phyloP scores from a whole-genome alignment of 2,797 vertebrate species.

The Leucoraja ocellata region DNA sequence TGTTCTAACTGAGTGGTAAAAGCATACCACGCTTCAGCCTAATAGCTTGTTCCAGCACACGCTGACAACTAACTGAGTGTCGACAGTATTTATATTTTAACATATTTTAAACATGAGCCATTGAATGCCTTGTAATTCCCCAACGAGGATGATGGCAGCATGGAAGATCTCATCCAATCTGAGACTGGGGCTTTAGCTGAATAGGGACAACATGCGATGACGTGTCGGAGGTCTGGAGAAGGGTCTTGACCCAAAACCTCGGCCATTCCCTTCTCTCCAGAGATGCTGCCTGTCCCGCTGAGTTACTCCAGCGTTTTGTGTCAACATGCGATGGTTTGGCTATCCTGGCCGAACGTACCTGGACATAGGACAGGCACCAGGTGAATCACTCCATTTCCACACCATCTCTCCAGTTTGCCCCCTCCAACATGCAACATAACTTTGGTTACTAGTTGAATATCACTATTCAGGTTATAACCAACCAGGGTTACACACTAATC shows the following conservation, averaged over 20 bases:
- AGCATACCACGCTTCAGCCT: background rate
- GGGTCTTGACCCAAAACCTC: too few species aligned
- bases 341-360: background rate
- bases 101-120: background rate
- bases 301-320: too few species aligned
- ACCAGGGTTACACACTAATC: too few species aligned
- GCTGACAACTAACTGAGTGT: background rate
- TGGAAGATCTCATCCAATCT: background rate
- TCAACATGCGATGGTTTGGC: background rate
- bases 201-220: background rate
- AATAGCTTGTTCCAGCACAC: background rate
- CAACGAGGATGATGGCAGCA: too few species aligned
- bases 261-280: too few species aligned
- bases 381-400: too few species aligned
- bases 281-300: too few species aligned
- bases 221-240: background rate
- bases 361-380: background rate
- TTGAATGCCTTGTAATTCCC: background rate
- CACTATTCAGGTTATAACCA: too few species aligned
- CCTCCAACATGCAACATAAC: background rate
- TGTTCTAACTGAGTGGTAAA: conserved; percentile 11
- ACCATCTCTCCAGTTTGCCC: background rate
- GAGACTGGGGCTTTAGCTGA: background rate
- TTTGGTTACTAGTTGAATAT: background rate
- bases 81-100: background rate